A percentile compares a stretch with the other conserved stretches of the same genome.
Conservation (phyloP, 2,113 vertebrate species). For the Centropristis striata region DNA sequence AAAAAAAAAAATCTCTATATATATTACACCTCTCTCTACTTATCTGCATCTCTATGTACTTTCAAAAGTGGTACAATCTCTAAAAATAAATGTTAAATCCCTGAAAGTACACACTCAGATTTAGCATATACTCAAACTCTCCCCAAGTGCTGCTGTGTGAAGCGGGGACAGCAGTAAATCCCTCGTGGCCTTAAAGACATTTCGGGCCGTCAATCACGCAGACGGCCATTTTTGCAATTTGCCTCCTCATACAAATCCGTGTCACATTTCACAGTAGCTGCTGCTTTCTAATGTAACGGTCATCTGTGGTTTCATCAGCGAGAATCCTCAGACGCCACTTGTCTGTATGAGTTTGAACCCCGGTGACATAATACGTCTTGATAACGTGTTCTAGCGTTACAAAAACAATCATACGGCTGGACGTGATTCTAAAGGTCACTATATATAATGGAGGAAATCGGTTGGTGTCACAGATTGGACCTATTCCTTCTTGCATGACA, state of each 20-base stretch:
- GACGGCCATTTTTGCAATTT: background rate
- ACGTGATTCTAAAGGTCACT: background rate
- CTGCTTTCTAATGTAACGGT: background rate
- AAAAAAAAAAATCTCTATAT: background rate
- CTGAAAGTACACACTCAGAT: background rate
- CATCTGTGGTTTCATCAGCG: background rate
- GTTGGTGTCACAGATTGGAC: background rate
- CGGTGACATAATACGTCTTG: background rate
- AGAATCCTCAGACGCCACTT: background rate
- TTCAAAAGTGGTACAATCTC: background rate
- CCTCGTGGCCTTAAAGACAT: background rate
- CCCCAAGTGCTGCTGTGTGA: constrained; percentile 1
- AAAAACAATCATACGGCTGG: background rate
- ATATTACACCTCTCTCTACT: background rate
- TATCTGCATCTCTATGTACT: background rate
- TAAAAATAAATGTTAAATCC: constrained; percentile 1
- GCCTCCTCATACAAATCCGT: background rate
- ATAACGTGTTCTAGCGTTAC: background rate
- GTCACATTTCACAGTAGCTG: background rate
- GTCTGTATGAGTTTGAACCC: background rate
- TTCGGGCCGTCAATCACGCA: background rate
- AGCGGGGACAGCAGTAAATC: background rate
- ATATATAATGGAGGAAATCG: background rate
- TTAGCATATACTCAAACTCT: background rate
- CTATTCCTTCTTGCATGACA: background rate